These are phyloP conservation scores for Synanceia verrucosa DNA, from an alignment of 2,797 vertebrate genomes.

Conservation along the genomic window DNA sequence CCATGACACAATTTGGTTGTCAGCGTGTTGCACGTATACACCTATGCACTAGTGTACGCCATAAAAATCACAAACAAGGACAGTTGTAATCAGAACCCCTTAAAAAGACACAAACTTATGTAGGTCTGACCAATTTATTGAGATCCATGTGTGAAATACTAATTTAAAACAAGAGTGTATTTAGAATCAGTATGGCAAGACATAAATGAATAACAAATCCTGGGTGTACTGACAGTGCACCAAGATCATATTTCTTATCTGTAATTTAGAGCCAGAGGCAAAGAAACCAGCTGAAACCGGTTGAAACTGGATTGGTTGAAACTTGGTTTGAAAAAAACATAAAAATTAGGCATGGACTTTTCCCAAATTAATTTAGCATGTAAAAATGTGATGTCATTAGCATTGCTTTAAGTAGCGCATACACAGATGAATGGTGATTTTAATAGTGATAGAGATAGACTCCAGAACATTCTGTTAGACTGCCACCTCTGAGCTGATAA, in stretches of 20 bases:
- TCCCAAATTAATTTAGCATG: background rate
- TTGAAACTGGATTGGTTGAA: conserved; percentile 29
- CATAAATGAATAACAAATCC: conserved; percentile 11
- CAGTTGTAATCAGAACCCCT: background rate
- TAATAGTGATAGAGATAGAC: background rate
- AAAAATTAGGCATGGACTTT: background rate
- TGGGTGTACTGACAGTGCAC: background rate
- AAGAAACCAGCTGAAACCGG: conserved; percentile 27
- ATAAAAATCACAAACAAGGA: background rate
- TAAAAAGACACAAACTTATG: background rate
- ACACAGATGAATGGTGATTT: background rate
- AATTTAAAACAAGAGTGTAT: background rate
- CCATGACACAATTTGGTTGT: background rate
- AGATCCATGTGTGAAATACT: background rate
- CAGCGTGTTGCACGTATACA: background rate
- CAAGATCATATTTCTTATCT: conserved; percentile 34
- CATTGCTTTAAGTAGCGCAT: background rate
- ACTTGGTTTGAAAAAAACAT: conserved; percentile 1
- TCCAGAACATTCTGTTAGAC: background rate
- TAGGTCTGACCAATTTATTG: background rate
- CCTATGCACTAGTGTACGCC: background rate
- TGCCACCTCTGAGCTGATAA: background rate
- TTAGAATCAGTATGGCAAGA: background rate
- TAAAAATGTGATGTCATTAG: too few species aligned
- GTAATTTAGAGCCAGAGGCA: conserved; percentile 27